Evolutionary conservation across 2,888 invertebrate species (phyloP), one percentile per base, ranked within the genome.

Genomic region (Dynastes maya): DNA sequence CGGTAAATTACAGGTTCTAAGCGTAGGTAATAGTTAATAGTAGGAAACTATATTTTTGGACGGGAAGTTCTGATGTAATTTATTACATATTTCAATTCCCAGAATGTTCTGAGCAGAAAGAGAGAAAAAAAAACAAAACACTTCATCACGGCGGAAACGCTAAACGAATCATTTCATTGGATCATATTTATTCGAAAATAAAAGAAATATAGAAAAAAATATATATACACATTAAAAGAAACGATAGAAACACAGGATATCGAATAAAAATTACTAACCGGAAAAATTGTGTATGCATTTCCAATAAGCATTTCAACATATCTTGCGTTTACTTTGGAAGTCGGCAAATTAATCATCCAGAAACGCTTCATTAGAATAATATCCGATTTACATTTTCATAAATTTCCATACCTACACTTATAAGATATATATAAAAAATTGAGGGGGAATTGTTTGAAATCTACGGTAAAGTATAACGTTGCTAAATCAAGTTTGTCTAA

Each of bases 61-160:
- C 63, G 63, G 63, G 63, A 63, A 63, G 29, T 55, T 16, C 55
- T 63, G 63, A 63, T 63, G 63, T 63, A 63, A 63, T 63, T 11
- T 63, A 63, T 63, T 63, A 63, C 63, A 63, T 63, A 63, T 63
- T 32, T 63, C 11, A 63, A 32, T 63, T 63, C 63, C 63, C 63
- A 27, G 63, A 63, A 63, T 32, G 32, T 63, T 29, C 32, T 2
- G 29, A 63, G 8, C 2, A 55, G 13, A 55, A 55, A 55, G 11
- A 13, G 29, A 63, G 8, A 61, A 63, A 32, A 32, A 27, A 63
- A 63, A 63, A 32, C 29, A 63, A 29, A 29, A 29, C 2, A 32
- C 61, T 61, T 9, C 22, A 5, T 37, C 32, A 6, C 29, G 29
- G 27, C 27, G 63, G 63, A 63, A 63, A 63, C 63, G 32, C 63